Percentiles rank a stretch among this genome's conserved stretches.
These are phyloP conservation scores for Poeciliopsis gracilis DNA, from an alignment of 2,797 vertebrate species.

Conservation along the genomic window DNA sequence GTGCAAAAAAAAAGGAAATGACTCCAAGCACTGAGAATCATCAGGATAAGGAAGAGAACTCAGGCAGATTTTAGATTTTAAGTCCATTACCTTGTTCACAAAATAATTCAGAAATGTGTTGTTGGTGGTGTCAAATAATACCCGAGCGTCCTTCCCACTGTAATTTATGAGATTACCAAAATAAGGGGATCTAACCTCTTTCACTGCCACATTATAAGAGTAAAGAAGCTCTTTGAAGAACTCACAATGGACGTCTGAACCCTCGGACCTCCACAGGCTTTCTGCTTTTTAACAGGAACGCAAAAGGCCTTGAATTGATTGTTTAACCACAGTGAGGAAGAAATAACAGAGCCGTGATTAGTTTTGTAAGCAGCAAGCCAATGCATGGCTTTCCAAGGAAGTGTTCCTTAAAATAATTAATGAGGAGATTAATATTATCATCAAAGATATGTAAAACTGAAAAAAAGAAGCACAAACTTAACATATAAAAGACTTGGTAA, in stretches of 20 bases:
- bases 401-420: background rate
- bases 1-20: background rate
- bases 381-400: background rate
- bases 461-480: background rate
- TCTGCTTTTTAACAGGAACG: background rate
- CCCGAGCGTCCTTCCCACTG: background rate
- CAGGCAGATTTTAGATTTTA: background rate
- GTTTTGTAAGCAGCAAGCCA: background rate
- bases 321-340: background rate
- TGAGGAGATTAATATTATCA: background rate
- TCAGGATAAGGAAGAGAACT: background rate
- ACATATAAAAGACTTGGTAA: background rate
- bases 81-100: background rate
- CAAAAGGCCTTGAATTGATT: background rate
- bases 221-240: background rate
- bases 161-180: background rate
- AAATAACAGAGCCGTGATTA: background rate
- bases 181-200: background rate
- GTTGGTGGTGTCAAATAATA: background rate
- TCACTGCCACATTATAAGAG: background rate
- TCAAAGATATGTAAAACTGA: background rate
- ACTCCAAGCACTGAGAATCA: background rate
- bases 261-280: background rate
- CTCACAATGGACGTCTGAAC: background rate
- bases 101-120: background rate